These are phyloP conservation scores for Galeruca laticollis DNA, from an alignment of 2,888 invertebrate genomes.

Conservation along the genomic window DNA sequence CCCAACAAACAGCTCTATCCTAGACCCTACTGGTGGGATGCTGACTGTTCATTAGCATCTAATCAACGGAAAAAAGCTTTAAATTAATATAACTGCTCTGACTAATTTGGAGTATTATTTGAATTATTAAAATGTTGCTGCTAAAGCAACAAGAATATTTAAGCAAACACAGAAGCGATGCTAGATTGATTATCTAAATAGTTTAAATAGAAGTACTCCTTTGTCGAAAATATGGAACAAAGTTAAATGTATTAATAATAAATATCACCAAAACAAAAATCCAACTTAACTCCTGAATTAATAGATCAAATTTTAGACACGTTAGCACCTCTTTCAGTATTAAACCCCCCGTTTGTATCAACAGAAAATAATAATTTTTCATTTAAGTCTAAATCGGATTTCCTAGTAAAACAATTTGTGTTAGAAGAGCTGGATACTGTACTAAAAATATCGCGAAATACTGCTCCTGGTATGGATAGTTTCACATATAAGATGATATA, in stretches of 20 bases:
- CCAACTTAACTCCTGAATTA: background rate
- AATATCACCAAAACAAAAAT: background rate
- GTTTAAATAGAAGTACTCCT: background rate
- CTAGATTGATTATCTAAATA: background rate
- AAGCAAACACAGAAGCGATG: too few species aligned
- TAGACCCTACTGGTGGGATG: background rate
- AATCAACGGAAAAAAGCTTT: background rate
- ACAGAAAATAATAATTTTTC: background rate
- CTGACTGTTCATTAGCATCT: background rate
- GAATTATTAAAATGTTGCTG: background rate
- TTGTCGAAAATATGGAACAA: background rate
- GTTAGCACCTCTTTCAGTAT: background rate
- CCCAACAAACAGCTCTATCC: background rate
- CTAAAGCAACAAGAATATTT: background rate
- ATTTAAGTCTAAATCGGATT: background rate
- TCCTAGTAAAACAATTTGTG: background rate
- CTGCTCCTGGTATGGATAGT: too few species aligned
- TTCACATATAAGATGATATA: background rate
- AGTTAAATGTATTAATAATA: conserved; percentile 6
- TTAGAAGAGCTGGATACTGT: background rate
- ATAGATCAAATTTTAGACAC: background rate
- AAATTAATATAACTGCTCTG: background rate
- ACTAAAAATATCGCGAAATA: too few species aligned
- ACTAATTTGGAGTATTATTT: background rate
- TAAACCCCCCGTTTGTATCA: too few species aligned